Evolutionary conservation across 2,113 vertebrate species (phyloP).

Genomic region (Gorsachius goisagi): DNA sequence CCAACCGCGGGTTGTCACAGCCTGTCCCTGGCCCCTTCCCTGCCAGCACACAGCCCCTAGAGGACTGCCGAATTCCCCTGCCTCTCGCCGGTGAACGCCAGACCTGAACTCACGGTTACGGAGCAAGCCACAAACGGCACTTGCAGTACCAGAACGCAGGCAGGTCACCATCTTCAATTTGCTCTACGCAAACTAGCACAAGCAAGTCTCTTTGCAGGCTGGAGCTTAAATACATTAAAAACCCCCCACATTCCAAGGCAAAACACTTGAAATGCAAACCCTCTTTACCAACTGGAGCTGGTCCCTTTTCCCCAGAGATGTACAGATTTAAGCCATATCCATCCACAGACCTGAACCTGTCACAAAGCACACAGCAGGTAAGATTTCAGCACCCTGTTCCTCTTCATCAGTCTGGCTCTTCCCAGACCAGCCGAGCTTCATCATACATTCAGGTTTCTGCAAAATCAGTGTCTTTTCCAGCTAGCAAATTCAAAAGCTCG

Average conservation of each 20-base stretch:
- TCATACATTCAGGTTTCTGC: constrained; percentile 38
- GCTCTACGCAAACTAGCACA: constrained; percentile 26
- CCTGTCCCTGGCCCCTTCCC: neutral
- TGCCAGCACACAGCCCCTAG: constrained; percentile 27
- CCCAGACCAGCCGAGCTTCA: constrained; percentile 54
- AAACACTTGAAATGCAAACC: constrained; percentile 67
- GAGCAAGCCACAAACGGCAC: neutral
- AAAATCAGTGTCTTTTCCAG: constrained; percentile 27
- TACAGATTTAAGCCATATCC: constrained; percentile 38
- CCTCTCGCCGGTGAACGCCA: constrained; percentile 35
- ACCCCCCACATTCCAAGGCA: constrained; percentile 53
- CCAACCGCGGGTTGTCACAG: neutral
- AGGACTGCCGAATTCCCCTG: neutral
- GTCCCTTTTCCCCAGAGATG: constrained; percentile 61
- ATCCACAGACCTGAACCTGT: constrained; percentile 51
- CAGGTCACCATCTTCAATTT: constrained; percentile 8
- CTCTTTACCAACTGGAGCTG: constrained; percentile 54
- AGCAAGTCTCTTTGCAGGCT: constrained; percentile 38
- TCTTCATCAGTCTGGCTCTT: constrained; percentile 47
- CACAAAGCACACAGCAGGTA: constrained; percentile 31
- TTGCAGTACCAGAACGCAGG: constrained; percentile 37
- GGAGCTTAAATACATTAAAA: constrained; percentile 33
- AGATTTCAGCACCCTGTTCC: constrained; percentile 67
- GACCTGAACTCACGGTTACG: neutral
- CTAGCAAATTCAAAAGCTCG: constrained; percentile 46